Evolutionary conservation across 2,113 vertebrate species (phyloP), one percentile per base, ranked within the genome.

Genomic region (Vulpes ferrilata): DNA sequence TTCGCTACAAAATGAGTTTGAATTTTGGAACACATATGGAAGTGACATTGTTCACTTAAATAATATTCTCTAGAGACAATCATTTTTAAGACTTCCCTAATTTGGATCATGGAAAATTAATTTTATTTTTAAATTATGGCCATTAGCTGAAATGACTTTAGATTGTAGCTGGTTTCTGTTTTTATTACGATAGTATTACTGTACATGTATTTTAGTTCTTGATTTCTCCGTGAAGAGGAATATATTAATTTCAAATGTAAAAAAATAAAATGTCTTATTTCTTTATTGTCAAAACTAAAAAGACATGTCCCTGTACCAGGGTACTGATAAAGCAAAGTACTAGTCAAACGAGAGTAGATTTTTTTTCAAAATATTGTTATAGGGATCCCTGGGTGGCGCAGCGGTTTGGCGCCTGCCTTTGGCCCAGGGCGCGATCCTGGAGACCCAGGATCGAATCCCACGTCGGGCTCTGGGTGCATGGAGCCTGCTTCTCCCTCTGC

Each of bases 11-110:
- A 98, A 90, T 55, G 73, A 98, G 96, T 95, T 98, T 96, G 67
- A 71, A 93, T 90, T 95, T 95, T 38, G 90, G 48, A 88, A 92
- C 71, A 96, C 95, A 86, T 98, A 96, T 98, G 86, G 97, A 97
- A 98, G 96, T 69, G 55, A 97, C 55, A 89, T 85, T 97, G 93
- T 92, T 96, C 74, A 96, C 97, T 96, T 95, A 97, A 96, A 97
- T 93, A 97, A 97, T 95, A 15, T 85, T 98, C 96, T 95, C 86
- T 98, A 95, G 95, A 99, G 99, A 99, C 99, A 99, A 99, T 99
- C 99, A 67, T 96, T 98, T 98, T 96, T 92, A 92, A 35, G 57
- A 87, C 98, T 98, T 2, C 1, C 87, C 96, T 98, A 57, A 89
- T 98, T 98, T 97, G 97, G 98, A 98, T 98, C 98, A 99, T 97